Conservation (phyloP, 2,888 invertebrate genomes). For the Pseudolycoriella hygida region DNA sequence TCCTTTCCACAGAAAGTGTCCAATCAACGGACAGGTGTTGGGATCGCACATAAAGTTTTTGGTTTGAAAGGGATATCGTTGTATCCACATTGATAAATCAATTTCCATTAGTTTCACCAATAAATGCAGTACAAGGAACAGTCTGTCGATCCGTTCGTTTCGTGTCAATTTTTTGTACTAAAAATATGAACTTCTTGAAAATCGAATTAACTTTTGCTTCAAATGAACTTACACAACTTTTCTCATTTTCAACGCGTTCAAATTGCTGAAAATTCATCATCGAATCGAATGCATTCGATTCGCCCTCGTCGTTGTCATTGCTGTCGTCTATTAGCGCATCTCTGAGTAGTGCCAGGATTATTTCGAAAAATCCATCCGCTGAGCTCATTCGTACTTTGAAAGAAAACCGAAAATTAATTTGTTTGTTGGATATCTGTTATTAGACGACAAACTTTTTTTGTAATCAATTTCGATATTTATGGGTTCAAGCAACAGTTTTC, state of each 20-base stretch:
- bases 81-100: background rate
- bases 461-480: background rate
- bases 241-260: too few species aligned
- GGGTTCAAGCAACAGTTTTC: background rate
- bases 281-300: too few species aligned
- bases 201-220: background rate
- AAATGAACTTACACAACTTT: background rate
- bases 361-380: background rate
- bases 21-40: background rate
- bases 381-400: background rate
- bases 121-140: background rate
- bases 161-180: background rate
- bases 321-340: background rate
- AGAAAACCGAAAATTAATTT: background rate
- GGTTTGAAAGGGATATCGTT: background rate
- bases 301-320: background rate
- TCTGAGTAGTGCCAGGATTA: background rate
- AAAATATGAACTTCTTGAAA: too few species aligned
- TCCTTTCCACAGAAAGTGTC: background rate
- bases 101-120: background rate
- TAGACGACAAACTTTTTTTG: background rate
- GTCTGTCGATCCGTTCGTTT: background rate
- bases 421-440: too few species aligned
- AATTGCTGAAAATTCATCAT: too few species aligned
- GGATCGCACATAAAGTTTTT: background rate